Evolutionary conservation across 1,140 invertebrate species (phyloP), one percentile per base, ranked within the genome.

Genomic region (Harpegnathos saltator): DNA sequence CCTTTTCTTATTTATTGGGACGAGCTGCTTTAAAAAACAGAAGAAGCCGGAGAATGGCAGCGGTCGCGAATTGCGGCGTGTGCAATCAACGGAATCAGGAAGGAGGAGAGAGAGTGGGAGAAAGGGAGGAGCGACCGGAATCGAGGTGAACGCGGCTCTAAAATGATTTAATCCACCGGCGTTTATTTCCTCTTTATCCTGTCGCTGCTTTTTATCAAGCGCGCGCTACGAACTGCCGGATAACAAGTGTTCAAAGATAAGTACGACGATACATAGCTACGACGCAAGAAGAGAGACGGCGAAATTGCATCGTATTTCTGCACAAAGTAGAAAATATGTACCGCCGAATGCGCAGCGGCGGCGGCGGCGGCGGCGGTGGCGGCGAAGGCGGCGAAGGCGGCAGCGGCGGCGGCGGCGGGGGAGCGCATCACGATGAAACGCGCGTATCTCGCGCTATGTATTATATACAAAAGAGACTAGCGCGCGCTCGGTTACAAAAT

Each of bases 91-190:
- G 68, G 71, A 84, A 90, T 85, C 66, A 90, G 84, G 33, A 33
- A n/a, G n/a, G n/a, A n/a, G n/a, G n/a, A n/a, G n/a, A n/a, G n/a
- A n/a, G n/a, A n/a, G n/a, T n/a, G n/a, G n/a, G n/a, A n/a, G n/a
- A n/a, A n/a, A n/a, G n/a, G n/a, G n/a, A 33, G 5, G 82, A 80
- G 84, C 83, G 75, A 52, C 48, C 52, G 29, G 2, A 66, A 78
- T 85, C 52, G 62, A 66, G 52, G 29, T 5, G 54, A 77, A 33
- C 54, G 56, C 56, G 73, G 82, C 85, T 90, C 84, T 82, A 91
- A 91, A 92, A 89, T 92, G 85, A 90, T 90, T 91, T 89, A 85
- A 89, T 90, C 85, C 89, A 61, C 77, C 33, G 75, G 50, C 82
- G 69, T 89, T 89, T 87, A 90, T 89, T 88, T 89, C 83, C 83